phyloP scores from a whole-genome alignment of 2,888 invertebrate genomes.

The Neoitamus cyanurus region DNA sequence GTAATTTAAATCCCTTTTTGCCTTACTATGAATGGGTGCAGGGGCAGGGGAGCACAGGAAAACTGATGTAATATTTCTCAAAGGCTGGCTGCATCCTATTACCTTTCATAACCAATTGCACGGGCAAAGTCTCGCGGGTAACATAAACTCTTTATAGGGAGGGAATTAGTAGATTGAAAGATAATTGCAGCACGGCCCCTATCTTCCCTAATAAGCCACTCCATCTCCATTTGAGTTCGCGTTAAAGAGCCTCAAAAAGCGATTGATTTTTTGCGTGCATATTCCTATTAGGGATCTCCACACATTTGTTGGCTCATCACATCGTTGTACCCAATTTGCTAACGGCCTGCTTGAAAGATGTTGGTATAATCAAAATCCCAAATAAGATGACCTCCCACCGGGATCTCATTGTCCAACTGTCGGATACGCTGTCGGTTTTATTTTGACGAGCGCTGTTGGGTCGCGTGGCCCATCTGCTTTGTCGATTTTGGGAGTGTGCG shows the following conservation, averaged over 20 bases:
- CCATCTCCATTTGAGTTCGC: not conserved
- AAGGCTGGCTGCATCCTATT: not conserved
- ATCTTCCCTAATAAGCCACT: not conserved
- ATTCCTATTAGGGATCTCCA: not conserved
- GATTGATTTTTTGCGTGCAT: not conserved
- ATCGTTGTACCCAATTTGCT: not conserved
- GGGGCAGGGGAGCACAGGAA: not conserved
- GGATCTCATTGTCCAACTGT: slow-evolving; percentile 1
- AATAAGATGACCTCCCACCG: slow-evolving; percentile 18
- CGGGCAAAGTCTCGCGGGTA: not conserved
- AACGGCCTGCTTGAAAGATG: not conserved
- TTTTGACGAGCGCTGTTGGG: slow-evolving; percentile 5
- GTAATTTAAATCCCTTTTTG: not conserved
- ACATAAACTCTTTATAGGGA: not conserved
- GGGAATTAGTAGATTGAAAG: not conserved
- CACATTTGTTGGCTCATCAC: not conserved
- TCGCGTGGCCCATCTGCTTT: slow-evolving; percentile 12
- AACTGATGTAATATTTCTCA: not conserved
- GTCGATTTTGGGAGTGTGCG: slow-evolving; percentile 2
- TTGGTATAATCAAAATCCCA: not conserved
- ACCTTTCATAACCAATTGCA: not conserved
- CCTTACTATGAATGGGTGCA: not conserved
- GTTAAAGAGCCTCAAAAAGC: not conserved
- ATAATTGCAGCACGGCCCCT: not conserved
- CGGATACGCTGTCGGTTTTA: slow-evolving; percentile 12